These are phyloP conservation scores for Leptinotarsa haldemani DNA, from an alignment of 2,888 invertebrate species.

Conservation along the genomic window DNA sequence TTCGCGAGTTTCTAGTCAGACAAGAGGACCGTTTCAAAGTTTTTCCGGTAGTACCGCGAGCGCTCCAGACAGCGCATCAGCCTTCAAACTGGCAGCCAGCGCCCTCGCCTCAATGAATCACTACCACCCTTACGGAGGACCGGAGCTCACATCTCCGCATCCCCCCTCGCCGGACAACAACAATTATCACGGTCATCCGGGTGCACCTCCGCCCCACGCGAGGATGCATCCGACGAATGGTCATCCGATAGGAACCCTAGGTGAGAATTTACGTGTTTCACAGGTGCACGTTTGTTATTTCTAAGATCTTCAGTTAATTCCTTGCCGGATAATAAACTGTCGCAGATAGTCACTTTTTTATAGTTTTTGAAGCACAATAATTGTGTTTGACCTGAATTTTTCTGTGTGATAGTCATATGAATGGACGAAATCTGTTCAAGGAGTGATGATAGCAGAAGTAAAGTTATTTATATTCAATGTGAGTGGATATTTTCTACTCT, in stretches of 20 bases:
- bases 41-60: constrained; percentile 21
- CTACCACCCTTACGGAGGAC: constrained; percentile 81
- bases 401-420: no score
- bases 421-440: no score
- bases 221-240: constrained; percentile 65
- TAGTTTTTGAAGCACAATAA: no score
- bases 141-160: constrained; percentile 83
- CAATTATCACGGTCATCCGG: constrained; percentile 69
- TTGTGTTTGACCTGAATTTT: no score
- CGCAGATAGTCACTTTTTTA: no score
- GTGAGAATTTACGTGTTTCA: constrained; percentile 49
- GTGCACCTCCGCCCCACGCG: constrained; percentile 65
- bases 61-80: constrained; percentile 48
- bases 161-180: constrained; percentile 81
- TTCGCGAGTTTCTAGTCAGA: background rate
- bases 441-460: no score
- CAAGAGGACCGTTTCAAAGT: background rate
- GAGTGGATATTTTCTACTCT: no score
- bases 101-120: constrained; percentile 89
- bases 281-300: background rate
- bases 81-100: constrained; percentile 90
- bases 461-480: no score
- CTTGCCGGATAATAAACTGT: no score
- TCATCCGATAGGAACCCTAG: constrained; percentile 65
- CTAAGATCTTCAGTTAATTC: no score